Conservation (phyloP, 1,140 invertebrate genomes). For the Apis dorsata region DNA sequence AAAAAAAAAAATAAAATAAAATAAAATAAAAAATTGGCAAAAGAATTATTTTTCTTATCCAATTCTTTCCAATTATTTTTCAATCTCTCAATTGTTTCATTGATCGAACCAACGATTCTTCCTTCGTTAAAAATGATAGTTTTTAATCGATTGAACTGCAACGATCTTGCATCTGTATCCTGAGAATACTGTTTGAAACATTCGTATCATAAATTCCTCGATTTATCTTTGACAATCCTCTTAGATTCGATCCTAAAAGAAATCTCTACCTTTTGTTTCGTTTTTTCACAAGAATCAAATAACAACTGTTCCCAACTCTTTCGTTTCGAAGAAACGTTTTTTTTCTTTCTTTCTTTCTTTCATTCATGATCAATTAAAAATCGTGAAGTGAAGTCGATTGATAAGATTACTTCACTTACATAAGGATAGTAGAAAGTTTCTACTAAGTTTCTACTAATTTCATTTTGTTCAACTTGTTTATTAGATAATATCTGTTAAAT, state of each 20-base stretch:
- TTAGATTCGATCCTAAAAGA: not conserved
- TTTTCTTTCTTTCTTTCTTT: not conserved
- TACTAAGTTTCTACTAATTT: not conserved
- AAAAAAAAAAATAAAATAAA: no score
- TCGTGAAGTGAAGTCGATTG: not conserved
- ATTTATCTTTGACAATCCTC: not conserved
- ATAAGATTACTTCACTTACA: not conserved
- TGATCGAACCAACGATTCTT: not conserved
- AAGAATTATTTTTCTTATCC: no score
- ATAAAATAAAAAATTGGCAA: no score
- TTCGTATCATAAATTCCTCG: not conserved
- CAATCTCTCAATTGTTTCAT: not conserved
- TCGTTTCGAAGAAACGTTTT: not conserved
- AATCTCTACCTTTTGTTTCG: no score
- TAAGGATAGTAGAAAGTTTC: not conserved
- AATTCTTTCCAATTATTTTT: no score
- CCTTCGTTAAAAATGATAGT: not conserved
- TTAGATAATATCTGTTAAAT: not conserved
- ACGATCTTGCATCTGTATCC: not conserved
- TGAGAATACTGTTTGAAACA: slow-evolving; percentile 52
- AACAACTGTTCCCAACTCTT: no score
- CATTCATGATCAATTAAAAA: not conserved
- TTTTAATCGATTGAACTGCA: not conserved
- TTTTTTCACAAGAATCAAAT: no score
- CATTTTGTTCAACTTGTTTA: not conserved